phyloP scores from a whole-genome alignment of 2,888 invertebrate genomes.

The Leptogaster cylindrica region DNA sequence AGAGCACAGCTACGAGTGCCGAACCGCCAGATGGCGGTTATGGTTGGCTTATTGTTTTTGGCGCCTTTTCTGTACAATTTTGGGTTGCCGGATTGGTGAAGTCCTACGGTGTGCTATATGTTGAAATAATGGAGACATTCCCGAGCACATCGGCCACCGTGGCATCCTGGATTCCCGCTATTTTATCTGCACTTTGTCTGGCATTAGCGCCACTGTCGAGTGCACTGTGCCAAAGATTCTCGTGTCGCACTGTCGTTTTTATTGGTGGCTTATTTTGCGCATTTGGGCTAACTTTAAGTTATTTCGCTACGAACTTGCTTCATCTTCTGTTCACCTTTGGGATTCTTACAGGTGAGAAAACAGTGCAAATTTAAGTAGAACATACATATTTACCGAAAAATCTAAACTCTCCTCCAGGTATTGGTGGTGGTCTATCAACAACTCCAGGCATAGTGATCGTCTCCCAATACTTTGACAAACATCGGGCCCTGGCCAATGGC shows the following conservation, averaged over 20 bases:
- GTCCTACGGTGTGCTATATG: slow-evolving; percentile 80
- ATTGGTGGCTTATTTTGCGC: slow-evolving; percentile 76
- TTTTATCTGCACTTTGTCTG: slow-evolving; percentile 76
- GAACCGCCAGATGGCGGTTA: slow-evolving; percentile 76
- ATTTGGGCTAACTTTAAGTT: slow-evolving; percentile 72
- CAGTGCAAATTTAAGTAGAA: neutral
- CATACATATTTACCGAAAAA: neutral
- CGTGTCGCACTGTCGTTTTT: slow-evolving; percentile 74
- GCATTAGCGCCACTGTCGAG: slow-evolving; percentile 79
- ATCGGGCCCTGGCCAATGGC: slow-evolving; percentile 79
- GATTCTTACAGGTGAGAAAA: slow-evolving; percentile 72
- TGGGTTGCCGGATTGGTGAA: slow-evolving; percentile 83
- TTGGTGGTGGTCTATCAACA: slow-evolving; percentile 79
- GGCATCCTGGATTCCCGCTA: slow-evolving; percentile 82
- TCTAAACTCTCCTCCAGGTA: slow-evolving; percentile 63
- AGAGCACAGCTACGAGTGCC: slow-evolving; percentile 52
- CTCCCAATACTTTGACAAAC: slow-evolving; percentile 79
- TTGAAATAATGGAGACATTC: slow-evolving; percentile 81
- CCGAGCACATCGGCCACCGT: slow-evolving; percentile 75
- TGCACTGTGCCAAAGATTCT: slow-evolving; percentile 73
- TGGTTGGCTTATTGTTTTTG: slow-evolving; percentile 79
- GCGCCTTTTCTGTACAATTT: slow-evolving; percentile 81
- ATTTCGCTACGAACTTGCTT: slow-evolving; percentile 72
- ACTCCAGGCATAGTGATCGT: slow-evolving; percentile 83
- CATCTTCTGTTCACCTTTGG: slow-evolving; percentile 76